phyloP scores from a whole-genome alignment of 1,140 invertebrate species.

The Anoplophora glabripennis region DNA sequence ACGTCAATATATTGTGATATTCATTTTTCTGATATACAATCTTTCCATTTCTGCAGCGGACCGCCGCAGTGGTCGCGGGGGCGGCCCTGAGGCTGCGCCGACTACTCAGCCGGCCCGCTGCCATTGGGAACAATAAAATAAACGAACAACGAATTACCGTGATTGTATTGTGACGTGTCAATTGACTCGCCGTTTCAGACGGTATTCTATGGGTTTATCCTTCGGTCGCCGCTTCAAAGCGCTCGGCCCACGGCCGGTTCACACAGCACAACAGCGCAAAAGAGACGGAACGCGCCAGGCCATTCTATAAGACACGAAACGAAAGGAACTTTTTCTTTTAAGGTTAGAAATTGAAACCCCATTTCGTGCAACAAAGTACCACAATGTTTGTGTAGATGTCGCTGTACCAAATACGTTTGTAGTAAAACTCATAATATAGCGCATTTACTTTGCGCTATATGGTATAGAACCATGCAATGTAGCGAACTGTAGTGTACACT shows the following conservation, averaged over 20 bases:
- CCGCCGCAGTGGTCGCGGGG: not conserved
- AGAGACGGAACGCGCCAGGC: too few species aligned
- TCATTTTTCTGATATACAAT: not conserved
- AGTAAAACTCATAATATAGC: too few species aligned
- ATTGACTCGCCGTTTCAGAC: slow-evolving; percentile 32
- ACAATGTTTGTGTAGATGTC: too few species aligned
- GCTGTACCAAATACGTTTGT: too few species aligned
- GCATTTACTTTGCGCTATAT: too few species aligned
- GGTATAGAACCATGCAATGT: too few species aligned
- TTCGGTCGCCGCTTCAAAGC: slow-evolving; percentile 7
- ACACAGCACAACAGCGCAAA: too few species aligned
- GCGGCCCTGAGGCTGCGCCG: not conserved
- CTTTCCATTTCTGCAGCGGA: not conserved
- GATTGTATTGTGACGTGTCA: slow-evolving; percentile 37
- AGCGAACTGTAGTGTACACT: too few species aligned
- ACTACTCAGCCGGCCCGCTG: not conserved
- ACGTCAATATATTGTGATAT: slow-evolving; percentile 4
- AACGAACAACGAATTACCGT: slow-evolving; percentile 26
- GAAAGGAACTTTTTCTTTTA: too few species aligned
- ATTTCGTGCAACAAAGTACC: too few species aligned
- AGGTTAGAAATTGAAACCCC: too few species aligned
- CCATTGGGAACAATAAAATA: slow-evolving; percentile 29
- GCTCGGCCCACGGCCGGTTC: slow-evolving; percentile 1
- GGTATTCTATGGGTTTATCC: slow-evolving; percentile 25
- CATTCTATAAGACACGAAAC: too few species aligned